Evolutionary conservation across 1,140 invertebrate genomes (phyloP), one percentile per base, ranked within the genome.

Genomic region (Drosophila miranda): DNA sequence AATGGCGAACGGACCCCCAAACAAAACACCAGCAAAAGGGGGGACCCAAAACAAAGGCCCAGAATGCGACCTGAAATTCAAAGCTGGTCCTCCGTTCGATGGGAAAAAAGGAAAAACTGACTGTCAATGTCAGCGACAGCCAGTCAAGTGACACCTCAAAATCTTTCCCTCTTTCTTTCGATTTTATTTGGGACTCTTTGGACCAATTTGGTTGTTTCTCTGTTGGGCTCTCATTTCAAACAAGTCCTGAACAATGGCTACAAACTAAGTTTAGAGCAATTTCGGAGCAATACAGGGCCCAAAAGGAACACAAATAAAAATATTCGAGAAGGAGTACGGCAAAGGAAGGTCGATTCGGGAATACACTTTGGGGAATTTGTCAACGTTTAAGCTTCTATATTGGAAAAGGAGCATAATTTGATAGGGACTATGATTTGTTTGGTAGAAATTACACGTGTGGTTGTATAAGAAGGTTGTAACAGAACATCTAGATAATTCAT

Each of bases 131-230:
- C 66, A 68, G 66, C 34, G 49, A 42, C 64, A 68, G 64, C 9
- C 64, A 68, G 67, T 68, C 64, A 56, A 68, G 66, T 68, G 66
- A 49, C 66, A 69, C 66, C 63, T 69, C 62, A 68, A 43, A 68
- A 55, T 67, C 49, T 56, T 68, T 56, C 44, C 43, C 49, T 48
- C 63, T 68, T 68, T 56, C 56, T 50, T 42, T 68, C 51, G 62
- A 68, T 68, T 68, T 68, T 68, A 68, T 56, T 38, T 68, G 66
- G 51, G 62, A 23, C 49, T 11, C 44, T 49, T 50, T 56, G 6
- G 6, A 4, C 23, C 54, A 66, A 66, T 51, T 56, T 68, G 30
- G 19, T 8, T n/a, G 6, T 45, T 13, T 4, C 38, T 6, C 44
- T 16, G 16, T 16, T 0, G 16, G 43, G 26, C 34, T 68, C 67